These are phyloP conservation scores for Seriola quinqueradiata DNA, from an alignment of 2,113 vertebrate genomes.

Conservation along the genomic window DNA sequence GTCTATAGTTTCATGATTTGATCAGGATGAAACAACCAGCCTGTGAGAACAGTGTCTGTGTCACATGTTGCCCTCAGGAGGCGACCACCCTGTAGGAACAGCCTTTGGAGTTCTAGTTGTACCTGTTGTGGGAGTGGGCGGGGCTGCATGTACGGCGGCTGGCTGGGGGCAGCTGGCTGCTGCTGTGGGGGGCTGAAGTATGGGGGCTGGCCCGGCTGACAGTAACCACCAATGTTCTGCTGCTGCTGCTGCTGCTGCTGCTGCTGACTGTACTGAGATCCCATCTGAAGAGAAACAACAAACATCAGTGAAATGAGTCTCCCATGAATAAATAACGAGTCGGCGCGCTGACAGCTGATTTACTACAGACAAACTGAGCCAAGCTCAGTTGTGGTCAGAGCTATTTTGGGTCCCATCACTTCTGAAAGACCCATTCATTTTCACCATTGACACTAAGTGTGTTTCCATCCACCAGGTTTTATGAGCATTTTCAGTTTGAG, in stretches of 20 bases:
- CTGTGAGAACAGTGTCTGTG: no score
- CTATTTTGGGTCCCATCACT: no score
- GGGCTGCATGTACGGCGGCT: constrained; percentile 91
- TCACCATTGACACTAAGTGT: no score
- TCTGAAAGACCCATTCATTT: no score
- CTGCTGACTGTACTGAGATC: constrained; percentile 90
- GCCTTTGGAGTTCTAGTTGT: not conserved
- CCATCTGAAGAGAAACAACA: constrained; percentile 84
- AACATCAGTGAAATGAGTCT: not conserved
- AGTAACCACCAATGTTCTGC: constrained; percentile 88
- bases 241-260: constrained; percentile 87
- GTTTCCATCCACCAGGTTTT: no score
- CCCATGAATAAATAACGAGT: not conserved
- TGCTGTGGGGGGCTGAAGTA: constrained; percentile 93
- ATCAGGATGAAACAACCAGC: no score
- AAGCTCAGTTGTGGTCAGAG: no score
- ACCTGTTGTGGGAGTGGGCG: constrained; percentile 93
- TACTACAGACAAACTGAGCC: no score
- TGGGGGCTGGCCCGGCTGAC: constrained; percentile 92
- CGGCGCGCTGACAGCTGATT: no score
- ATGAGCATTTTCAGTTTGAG: no score
- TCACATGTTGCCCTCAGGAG: no score
- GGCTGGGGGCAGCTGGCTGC: constrained; percentile 89
- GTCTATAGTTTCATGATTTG: not conserved
- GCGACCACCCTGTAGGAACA: no score